Conservation (phyloP, 2,888 invertebrate genomes). For the Dyspetes luteomarginatus region DNA sequence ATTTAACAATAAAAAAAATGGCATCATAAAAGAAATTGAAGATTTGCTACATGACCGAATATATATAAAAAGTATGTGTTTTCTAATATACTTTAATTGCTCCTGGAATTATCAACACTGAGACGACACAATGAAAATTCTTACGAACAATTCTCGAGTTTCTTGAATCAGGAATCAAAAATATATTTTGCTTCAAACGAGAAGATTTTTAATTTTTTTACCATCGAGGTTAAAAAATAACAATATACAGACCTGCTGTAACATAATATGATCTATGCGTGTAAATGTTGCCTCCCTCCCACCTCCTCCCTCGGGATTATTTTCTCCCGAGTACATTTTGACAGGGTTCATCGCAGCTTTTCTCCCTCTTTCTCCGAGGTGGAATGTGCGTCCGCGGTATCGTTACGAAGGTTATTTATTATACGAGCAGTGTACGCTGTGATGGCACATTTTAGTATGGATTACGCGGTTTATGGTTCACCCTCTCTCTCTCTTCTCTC, state of each 20-base stretch:
- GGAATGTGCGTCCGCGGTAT: slow-evolving; percentile 48
- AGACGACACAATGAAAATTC: too few relatives aligned
- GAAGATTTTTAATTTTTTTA: too few relatives aligned
- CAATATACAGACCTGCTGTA: neutral
- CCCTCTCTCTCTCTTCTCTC: slow-evolving; percentile 36
- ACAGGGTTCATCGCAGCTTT: slow-evolving; percentile 21
- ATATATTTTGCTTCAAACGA: too few relatives aligned
- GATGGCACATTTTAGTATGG: slow-evolving; percentile 77
- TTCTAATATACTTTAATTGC: too few relatives aligned
- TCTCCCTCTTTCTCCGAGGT: slow-evolving; percentile 8
- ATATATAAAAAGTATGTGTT: too few relatives aligned
- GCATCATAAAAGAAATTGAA: too few relatives aligned
- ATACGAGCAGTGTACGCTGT: slow-evolving; percentile 28
- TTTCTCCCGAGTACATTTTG: slow-evolving; percentile 50
- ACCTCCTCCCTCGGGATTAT: slow-evolving; percentile 45
- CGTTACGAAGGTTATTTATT: slow-evolving; percentile 42
- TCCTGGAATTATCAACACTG: too few relatives aligned
- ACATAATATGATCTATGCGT: neutral
- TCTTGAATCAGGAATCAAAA: too few relatives aligned
- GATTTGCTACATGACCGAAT: too few relatives aligned
- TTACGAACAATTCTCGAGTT: too few relatives aligned
- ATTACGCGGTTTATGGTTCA: slow-evolving; percentile 79
- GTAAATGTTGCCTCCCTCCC: neutral
- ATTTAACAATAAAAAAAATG: too few relatives aligned
- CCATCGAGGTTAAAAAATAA: too few relatives aligned